Base-by-base conservation (phyloP, 2,113 vertebrate species). In the Triplophysa siluroides region DNA sequence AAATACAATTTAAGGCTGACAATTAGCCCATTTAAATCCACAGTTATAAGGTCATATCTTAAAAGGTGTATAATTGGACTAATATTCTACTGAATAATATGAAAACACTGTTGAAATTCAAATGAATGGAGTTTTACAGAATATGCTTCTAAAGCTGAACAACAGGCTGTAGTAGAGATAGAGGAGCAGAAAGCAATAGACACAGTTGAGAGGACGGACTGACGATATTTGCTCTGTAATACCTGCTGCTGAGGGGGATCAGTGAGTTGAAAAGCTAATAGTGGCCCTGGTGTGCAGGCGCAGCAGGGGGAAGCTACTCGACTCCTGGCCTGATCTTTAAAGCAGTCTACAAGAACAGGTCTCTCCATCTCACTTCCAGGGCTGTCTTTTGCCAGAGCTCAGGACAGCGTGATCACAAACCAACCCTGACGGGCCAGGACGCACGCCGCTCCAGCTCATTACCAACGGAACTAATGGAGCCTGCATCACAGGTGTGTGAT, bases 391-490 rank as follows among this genome's bases (percentile, higher is more conserved):
- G 73, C 41, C 47, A 63, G 60, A 63, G 23, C 73, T 63, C 14
- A 45, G 45, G 60, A 70, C 80, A 64, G 75, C 52, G 26, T 81
- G 56, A 81, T 79, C 73, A 58, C 56, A 50, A 50, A 80, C 43
- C 47, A 38, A 74, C 78, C 65, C 60, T 69, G 26, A 33, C 79
- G 38, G 66, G 47, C 45, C 9, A 67, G 81, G 78, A 78, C 13
- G 62, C 68, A 78, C 13, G 62, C 68, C 24, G 75, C 16, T 81
- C 72, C 76, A 72, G 60, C 76, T 83, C 81, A 87, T 87, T 87
- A 85, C 66, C 77, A 60, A 45, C 19, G 50, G 67, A 81, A 79
- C 77, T 87, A 87, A 87, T 85, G 81, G 80, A 68, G 73, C 79
- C 69, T 78, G 75, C 21, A n/a, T 83, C 64, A 84, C 76, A 77